Evolutionary conservation across 2,797 vertebrate species (phyloP), one percentile per base, ranked within the genome.

Genomic region (Pterois miles): DNA sequence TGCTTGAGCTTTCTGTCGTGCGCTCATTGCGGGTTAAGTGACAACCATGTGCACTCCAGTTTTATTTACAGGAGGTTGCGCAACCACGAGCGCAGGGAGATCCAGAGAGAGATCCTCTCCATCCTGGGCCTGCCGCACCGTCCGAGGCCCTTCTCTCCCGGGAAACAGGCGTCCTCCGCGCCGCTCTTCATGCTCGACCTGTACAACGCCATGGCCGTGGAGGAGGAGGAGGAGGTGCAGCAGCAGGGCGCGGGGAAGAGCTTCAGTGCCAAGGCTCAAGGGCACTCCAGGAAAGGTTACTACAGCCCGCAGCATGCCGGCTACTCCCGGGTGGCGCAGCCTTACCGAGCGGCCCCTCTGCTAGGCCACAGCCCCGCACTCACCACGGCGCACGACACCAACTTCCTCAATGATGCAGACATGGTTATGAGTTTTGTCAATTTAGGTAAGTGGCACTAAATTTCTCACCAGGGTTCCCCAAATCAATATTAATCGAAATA

Each of bases 381-480:
- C 88, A 95, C 96, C 93, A 96, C 96, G 67, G 94, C 96, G 72
- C 97, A 98, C 18, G 98, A 99, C 91, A 95, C 97, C 94, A 98
- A 94, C 96, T 98, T 99, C 90, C 97, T 99, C 83, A 99, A 98
- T 84, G 98, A 99, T 87, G 98, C 98, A 62, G 98, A 99, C 83
- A 99, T 99, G 98, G 98, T 99, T 66, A 99, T 99, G 98, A 99
- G 98, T 91, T 99, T 99, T 95, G 98, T 99, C 86, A 99, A 99
- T 90, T 93, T 99, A 93, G 98, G 98, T 99, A 96, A 8, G 98
- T 97, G 90, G 69, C 16, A 10, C 69, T 48, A 27, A 29, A 9
- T 48, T 53, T 60, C 1, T 20, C 23, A 23, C 0, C 25, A 57
- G 14, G 14, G 38, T 38, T 25, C 9, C 2, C 29, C 2, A 8